These are phyloP conservation scores for Chlamydotis undulata DNA, from an alignment of 2,113 vertebrate species.

Conservation along the genomic window DNA sequence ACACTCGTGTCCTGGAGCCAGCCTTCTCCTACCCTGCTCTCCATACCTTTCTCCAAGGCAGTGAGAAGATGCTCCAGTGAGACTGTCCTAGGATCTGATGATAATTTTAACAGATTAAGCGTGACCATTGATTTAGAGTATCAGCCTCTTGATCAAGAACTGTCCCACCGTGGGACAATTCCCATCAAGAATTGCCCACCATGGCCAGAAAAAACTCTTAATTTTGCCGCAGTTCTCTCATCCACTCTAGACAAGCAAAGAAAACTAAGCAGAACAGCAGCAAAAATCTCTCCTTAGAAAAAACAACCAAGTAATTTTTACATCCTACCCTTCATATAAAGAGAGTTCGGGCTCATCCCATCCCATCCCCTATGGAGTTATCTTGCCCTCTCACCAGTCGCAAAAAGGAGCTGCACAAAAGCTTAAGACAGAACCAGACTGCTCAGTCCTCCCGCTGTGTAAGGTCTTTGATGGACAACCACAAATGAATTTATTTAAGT, in stretches of 20 bases:
- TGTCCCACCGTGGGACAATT: too few species aligned
- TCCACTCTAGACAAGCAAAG: not conserved
- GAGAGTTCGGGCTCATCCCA: not conserved
- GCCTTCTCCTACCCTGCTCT: not conserved
- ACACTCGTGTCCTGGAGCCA: not conserved
- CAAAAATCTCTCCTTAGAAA: not conserved
- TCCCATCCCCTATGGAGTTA: not conserved
- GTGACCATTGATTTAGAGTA: not conserved
- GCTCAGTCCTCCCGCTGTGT: fast-evolving
- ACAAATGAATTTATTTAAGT: not conserved
- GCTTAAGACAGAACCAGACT: not conserved
- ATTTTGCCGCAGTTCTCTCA: not conserved
- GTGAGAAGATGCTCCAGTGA: not conserved
- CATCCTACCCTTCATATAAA: not conserved
- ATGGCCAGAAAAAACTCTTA: not conserved
- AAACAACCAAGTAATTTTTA: not conserved
- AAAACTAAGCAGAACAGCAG: not conserved
- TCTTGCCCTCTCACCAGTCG: not conserved
- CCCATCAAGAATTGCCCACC: not conserved
- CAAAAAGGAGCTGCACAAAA: not conserved
- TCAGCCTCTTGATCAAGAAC: not conserved
- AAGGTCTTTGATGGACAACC: not conserved
- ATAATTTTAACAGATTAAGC: not conserved
- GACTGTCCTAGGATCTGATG: not conserved
- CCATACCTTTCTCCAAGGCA: not conserved